Evolutionary conservation across 2,888 invertebrate species (phyloP).

Genomic region (Metellina segmentata): DNA sequence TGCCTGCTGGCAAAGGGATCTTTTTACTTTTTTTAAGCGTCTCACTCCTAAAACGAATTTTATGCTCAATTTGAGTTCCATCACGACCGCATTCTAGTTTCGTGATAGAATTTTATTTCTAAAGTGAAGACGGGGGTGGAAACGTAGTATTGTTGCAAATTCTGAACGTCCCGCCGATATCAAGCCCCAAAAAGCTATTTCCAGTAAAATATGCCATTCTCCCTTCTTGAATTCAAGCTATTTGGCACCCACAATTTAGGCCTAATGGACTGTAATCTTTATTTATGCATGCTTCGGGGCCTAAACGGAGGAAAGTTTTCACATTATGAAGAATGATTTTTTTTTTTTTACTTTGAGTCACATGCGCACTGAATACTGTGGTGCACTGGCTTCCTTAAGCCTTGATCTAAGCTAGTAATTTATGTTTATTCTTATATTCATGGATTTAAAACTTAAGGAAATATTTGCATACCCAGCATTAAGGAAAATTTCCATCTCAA

Average conservation of each 20-base stretch:
- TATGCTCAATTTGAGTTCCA: slow-evolving; percentile 4
- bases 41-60: not conserved
- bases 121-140: not conserved
- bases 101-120: slow-evolving; percentile 10
- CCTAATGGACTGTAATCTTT: slow-evolving; percentile 19
- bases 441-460: too few species aligned
- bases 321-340: not conserved
- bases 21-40: not conserved
- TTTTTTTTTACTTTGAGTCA: not conserved
- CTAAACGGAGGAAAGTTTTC: slow-evolving; percentile 25
- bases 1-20: not conserved
- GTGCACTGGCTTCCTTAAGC: too few species aligned
- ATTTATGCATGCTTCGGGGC: slow-evolving; percentile 23
- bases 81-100: slow-evolving; percentile 20
- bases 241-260: slow-evolving; percentile 2
- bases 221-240: slow-evolving; percentile 1
- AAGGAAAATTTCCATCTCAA: too few species aligned
- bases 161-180: not conserved
- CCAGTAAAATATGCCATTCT: slow-evolving; percentile 18
- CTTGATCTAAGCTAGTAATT: too few species aligned
- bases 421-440: too few species aligned
- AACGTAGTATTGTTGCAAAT: slow-evolving; percentile 7
- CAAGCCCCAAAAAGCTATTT: slow-evolving; percentile 28
- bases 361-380: too few species aligned
- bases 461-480: too few species aligned